Evolutionary conservation across 1,140 invertebrate genomes (phyloP), one percentile per base, ranked within the genome.

Genomic region (Paraescarpia echinospica): DNA sequence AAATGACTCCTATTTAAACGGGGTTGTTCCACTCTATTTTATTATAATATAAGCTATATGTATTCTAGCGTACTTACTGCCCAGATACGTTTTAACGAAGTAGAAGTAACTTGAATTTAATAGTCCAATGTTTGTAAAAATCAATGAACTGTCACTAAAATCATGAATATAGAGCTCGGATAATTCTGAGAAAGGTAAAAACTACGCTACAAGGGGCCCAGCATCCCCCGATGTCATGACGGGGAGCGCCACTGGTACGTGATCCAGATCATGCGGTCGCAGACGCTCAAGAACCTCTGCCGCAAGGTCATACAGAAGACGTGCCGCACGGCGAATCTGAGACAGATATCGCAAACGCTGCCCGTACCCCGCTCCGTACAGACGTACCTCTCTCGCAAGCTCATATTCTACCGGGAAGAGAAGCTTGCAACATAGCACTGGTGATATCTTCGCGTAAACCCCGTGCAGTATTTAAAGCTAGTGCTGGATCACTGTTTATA

Each of bases 131-230:
- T 41, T 41, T 41, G 4, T 41, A 41, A 41, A 41, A 41, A n/a
- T n/a, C n/a, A n/a, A n/a, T n/a, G n/a, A n/a, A n/a, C n/a, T n/a
- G n/a, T n/a, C 1, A 94, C 95, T n/a, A n/a, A n/a, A n/a, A n/a
- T n/a, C n/a, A n/a, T n/a, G 95, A 96, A 92, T 96, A 95, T 95
- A n/a, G n/a, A n/a, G n/a, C n/a, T n/a, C n/a, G n/a, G n/a, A n/a
- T n/a, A n/a, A n/a, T n/a, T n/a, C n/a, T n/a, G n/a, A n/a, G n/a
- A n/a, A n/a, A n/a, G n/a, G n/a, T n/a, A n/a, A n/a, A n/a, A n/a
- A n/a, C 93, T 96, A 5, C 95, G 94, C 77, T 95, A 95, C 94
- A 96, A 96, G 92, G n/a, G n/a, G n/a, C n/a, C n/a, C n/a, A n/a
- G n/a, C n/a, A n/a, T n/a, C n/a, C n/a, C n/a, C n/a, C n/a, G n/a